phyloP scores from a whole-genome alignment of 2,797 vertebrate genomes.

The Gymnopithys bicolor region DNA sequence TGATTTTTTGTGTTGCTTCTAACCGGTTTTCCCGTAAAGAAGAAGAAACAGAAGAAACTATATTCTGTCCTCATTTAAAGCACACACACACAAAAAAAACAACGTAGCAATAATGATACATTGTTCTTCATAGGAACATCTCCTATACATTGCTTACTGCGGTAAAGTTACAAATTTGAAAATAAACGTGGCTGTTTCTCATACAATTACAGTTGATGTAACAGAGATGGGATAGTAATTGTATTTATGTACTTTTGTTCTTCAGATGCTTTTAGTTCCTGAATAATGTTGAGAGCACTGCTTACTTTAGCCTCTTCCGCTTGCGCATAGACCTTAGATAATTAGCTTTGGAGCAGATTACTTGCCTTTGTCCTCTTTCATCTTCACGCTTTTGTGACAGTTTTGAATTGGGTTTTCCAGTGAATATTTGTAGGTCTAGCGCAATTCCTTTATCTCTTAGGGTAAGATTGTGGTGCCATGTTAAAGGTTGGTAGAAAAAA shows the following conservation, averaged over 20 bases:
- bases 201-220: not conserved
- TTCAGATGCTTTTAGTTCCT: not conserved
- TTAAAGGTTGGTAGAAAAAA: not conserved
- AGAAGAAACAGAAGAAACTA: not conserved
- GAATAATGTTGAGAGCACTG: not conserved
- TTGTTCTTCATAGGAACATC: not conserved
- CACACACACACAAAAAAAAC: not conserved
- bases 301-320: not conserved
- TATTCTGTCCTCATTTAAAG: not conserved
- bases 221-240: not conserved
- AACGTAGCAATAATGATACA: accelerated
- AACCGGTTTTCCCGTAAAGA: not conserved
- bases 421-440: not conserved
- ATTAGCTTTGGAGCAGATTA: not conserved
- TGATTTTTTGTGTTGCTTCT: not conserved
- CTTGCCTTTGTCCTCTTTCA: not conserved
- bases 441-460: not conserved
- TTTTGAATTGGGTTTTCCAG: not conserved
- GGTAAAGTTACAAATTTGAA: not conserved
- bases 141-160: not conserved
- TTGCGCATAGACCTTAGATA: not conserved
- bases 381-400: not conserved
- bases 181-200: not conserved
- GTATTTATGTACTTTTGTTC: not conserved
- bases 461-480: not conserved